phyloP scores from a whole-genome alignment of 2,113 vertebrate species.

The Ictidomys tridecemlineatus region DNA sequence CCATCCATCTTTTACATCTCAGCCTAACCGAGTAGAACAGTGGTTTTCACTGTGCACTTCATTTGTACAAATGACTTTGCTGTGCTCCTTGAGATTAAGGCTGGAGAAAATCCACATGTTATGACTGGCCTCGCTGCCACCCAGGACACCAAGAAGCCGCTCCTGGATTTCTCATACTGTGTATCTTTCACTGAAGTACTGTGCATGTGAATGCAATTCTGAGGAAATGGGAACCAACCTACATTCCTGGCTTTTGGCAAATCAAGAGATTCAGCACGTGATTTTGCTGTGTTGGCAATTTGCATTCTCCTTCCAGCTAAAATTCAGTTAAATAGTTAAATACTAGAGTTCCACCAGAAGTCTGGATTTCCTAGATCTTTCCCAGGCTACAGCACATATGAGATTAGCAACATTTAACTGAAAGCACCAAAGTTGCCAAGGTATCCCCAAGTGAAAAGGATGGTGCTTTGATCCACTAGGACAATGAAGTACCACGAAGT shows the following conservation, averaged over 20 bases:
- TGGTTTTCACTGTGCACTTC: not conserved
- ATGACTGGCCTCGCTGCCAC: not conserved
- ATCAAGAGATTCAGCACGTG: not conserved
- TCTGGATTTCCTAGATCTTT: not conserved
- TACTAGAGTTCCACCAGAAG: not conserved
- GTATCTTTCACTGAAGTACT: not conserved
- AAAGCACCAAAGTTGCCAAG: not conserved
- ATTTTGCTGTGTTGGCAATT: not conserved
- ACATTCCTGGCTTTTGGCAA: not conserved
- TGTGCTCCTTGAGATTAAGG: not conserved
- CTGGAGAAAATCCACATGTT: not conserved
- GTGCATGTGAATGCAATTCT: not conserved
- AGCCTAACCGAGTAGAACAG: not conserved
- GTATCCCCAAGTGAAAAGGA: not conserved
- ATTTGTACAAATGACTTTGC: not conserved
- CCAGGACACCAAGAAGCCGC: not conserved
- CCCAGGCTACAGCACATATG: not conserved
- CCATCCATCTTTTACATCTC: constrained; percentile 4
- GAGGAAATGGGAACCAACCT: not conserved
- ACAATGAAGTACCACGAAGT: not conserved
- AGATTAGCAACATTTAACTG: not conserved
- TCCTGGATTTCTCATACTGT: constrained; percentile 33
- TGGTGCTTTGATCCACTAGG: not conserved
- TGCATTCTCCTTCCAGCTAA: constrained; percentile 38
- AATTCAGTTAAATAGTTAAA: not conserved